Conservation (phyloP, 2,888 invertebrate species). For the Thymelicus lineola region DNA sequence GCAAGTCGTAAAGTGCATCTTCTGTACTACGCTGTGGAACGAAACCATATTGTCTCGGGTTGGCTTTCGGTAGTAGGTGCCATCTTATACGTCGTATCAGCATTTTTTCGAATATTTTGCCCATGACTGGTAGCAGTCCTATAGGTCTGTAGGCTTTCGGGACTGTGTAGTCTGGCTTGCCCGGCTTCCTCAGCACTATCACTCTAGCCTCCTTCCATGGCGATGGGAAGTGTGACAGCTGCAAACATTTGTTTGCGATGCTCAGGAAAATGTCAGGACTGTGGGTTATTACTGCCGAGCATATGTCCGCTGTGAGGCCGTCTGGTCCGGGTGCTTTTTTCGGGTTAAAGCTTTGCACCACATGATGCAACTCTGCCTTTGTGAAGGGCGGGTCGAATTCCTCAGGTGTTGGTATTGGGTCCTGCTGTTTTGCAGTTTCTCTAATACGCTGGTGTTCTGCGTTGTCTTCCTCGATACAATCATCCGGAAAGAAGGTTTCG, state of each 20-base stretch:
- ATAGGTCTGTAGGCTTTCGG: constrained; percentile 12
- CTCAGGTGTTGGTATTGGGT: too few relatives aligned
- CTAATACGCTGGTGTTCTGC: neutral
- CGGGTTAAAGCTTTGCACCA: neutral
- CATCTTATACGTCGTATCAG: constrained; percentile 14
- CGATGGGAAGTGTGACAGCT: neutral
- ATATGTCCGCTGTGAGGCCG: neutral
- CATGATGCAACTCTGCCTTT: neutral
- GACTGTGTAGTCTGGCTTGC: neutral
- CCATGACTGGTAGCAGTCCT: constrained; percentile 7
- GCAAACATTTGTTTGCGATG: neutral
- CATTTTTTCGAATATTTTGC: constrained; percentile 28
- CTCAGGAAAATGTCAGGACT: neutral
- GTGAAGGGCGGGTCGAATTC: neutral
- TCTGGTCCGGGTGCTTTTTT: neutral
- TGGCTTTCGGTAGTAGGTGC: neutral
- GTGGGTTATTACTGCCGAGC: neutral
- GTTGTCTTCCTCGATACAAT: neutral
- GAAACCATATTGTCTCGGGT: too few relatives aligned
- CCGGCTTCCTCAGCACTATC: constrained; percentile 4
- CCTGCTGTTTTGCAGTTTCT: neutral
- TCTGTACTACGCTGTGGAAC: constrained; percentile 12
- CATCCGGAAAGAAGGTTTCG: neutral
- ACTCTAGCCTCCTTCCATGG: neutral
- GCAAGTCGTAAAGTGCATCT: constrained; percentile 17